A percentile compares a stretch with the other conserved stretches of the same genome.
phyloP scores from a whole-genome alignment of 2,113 vertebrate species.

The Petrocephalus microphthalmus region DNA sequence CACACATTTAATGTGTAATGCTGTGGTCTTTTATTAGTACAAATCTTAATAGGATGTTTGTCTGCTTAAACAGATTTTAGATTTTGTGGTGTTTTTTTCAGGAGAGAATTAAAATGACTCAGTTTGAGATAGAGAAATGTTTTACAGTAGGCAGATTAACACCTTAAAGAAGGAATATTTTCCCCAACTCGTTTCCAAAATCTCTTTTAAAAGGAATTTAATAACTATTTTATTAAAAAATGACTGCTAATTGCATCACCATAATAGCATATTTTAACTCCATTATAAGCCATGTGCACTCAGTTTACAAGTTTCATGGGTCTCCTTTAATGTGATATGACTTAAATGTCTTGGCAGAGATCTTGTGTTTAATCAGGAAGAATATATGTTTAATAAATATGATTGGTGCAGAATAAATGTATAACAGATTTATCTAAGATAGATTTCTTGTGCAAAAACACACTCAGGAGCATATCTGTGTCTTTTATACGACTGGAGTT shows the following conservation, averaged over 20 bases:
- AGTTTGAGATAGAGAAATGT: neutral
- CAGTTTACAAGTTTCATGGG: neutral
- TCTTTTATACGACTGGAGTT: neutral
- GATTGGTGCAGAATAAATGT: neutral
- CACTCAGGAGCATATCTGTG: slow-evolving; percentile 3
- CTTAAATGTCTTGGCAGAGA: neutral
- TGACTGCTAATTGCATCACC: slow-evolving; percentile 11
- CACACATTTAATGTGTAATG: slow-evolving; percentile 38
- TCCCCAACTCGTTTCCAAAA: neutral
- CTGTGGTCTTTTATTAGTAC: slow-evolving; percentile 10
- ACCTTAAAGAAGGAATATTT: neutral
- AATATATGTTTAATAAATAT: slow-evolving; percentile 4
- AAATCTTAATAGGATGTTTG: slow-evolving; percentile 29
- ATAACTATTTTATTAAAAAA: neutral
- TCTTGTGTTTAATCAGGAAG: neutral
- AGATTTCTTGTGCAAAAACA: neutral
- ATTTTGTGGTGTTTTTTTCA: slow-evolving; percentile 45
- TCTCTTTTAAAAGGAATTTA: neutral
- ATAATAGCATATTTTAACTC: neutral
- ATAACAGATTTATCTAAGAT: neutral
- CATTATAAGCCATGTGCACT: neutral
- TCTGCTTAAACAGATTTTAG: slow-evolving; percentile 45
- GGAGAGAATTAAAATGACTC: slow-evolving; percentile 45
- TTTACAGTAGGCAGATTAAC: neutral
- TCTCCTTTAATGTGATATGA: neutral